Evolutionary conservation across 2,113 vertebrate species (phyloP).

Genomic region (Numida meleagris): DNA sequence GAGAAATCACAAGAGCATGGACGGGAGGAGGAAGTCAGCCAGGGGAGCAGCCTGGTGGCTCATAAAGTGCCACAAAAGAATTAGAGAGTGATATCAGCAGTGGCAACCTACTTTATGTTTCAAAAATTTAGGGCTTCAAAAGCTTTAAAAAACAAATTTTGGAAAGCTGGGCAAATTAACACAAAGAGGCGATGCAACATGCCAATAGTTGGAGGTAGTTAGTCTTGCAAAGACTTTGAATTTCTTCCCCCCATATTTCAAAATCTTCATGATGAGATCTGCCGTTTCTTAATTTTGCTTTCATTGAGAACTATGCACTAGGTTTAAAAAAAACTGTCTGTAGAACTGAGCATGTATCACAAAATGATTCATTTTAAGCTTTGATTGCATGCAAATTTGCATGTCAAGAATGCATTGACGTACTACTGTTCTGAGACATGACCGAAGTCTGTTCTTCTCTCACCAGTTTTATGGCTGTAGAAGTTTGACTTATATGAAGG

Average conservation of each 20-base stretch:
- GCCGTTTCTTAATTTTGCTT: neutral
- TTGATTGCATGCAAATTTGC: neutral
- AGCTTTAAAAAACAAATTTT: neutral
- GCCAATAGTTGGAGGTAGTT: neutral
- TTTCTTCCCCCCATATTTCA: neutral
- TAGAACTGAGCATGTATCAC: neutral
- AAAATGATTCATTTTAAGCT: neutral
- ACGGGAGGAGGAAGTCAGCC: neutral
- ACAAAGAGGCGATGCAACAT: neutral
- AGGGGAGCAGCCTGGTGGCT: neutral
- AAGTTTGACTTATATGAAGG: neutral
- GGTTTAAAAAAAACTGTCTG: neutral
- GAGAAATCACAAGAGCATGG: accelerated
- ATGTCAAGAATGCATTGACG: neutral
- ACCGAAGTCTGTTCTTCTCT: neutral
- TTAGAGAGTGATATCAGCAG: neutral
- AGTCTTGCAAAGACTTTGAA: neutral
- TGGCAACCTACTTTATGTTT: neutral
- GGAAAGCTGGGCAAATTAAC: neutral
- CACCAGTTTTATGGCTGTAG: neutral
- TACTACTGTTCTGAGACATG: neutral
- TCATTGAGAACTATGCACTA: neutral
- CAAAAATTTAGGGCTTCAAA: neutral
- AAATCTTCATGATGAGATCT: neutral
- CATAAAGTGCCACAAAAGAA: neutral